phyloP scores from a whole-genome alignment of 2,113 vertebrate genomes.

The Connochaetes taurinus region DNA sequence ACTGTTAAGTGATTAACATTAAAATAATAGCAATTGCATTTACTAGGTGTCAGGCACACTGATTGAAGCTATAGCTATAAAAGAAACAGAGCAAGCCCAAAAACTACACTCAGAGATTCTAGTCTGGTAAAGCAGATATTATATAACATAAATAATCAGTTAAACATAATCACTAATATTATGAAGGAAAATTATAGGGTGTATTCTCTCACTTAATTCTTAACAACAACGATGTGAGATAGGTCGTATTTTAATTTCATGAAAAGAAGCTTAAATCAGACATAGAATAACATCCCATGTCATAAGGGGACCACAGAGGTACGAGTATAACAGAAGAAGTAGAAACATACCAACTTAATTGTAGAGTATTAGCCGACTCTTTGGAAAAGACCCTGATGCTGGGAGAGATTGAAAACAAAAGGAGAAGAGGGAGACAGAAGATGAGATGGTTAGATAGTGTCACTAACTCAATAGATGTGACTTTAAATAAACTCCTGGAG shows the following conservation, averaged over 20 bases:
- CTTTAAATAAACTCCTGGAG: not conserved
- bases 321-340: not conserved
- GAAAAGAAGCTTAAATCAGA: not conserved
- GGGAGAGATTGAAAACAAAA: not conserved
- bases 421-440: not conserved
- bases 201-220: not conserved
- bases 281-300: not conserved
- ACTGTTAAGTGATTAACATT: not conserved
- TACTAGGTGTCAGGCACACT: not conserved
- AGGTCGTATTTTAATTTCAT: not conserved
- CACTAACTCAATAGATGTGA: not conserved
- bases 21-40: not conserved
- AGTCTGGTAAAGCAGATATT: not conserved
- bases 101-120: not conserved
- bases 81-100: not conserved
- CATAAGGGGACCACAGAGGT: not conserved
- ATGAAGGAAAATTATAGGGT: not conserved
- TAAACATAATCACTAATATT: not conserved
- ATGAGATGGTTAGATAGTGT: not conserved
- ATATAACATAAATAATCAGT: not conserved
- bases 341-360: not conserved
- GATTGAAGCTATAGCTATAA: not conserved
- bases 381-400: not conserved
- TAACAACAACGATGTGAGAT: not conserved
- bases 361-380: not conserved